These are phyloP conservation scores for Temnopleurus reevesii DNA, from an alignment of 53 echinoderm and acorn worm species.

Conservation along the genomic window DNA sequence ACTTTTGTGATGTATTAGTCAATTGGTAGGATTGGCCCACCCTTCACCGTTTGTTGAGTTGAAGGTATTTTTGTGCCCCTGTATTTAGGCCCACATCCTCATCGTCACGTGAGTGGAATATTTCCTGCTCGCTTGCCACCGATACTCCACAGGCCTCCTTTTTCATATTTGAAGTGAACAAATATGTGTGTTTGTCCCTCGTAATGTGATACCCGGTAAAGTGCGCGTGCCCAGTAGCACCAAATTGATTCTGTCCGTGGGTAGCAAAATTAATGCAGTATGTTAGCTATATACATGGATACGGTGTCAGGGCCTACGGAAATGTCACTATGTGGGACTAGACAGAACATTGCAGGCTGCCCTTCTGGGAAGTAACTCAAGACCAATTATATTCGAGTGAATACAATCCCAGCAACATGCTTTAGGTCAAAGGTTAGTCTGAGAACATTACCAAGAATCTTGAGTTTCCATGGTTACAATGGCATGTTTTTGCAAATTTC, in stretches of 20 bases:
- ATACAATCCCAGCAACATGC: slow-evolving; percentile 42
- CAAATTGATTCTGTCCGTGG: slow-evolving; percentile 57
- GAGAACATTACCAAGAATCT: slow-evolving; percentile 35
- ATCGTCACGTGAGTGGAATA: slow-evolving; percentile 30
- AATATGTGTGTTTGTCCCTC: slow-evolving; percentile 53
- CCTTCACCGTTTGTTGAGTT: no score
- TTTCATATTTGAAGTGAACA: slow-evolving; percentile 53
- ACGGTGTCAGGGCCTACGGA: slow-evolving; percentile 31
- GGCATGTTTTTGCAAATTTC: slow-evolving; percentile 7
- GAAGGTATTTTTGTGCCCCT: slow-evolving; percentile 1
- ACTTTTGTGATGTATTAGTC: background rate
- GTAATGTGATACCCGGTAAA: slow-evolving; percentile 44
- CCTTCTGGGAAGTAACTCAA: background rate
- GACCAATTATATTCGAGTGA: slow-evolving; percentile 43
- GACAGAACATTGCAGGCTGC: slow-evolving; percentile 14
- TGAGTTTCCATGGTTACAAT: slow-evolving; percentile 16
- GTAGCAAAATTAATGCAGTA: slow-evolving; percentile 50
- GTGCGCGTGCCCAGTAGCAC: slow-evolving; percentile 50
- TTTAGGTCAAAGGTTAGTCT: slow-evolving; percentile 17
- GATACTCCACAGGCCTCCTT: slow-evolving; percentile 34
- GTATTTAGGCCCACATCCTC: background rate
- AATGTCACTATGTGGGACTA: slow-evolving; percentile 39
- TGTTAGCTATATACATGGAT: slow-evolving; percentile 46
- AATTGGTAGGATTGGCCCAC: no score
- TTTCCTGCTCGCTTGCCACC: background rate